Evolutionary conservation across 2,113 vertebrate genomes (phyloP), one percentile per base, ranked within the genome.

Genomic region (Ornithorhynchus anatinus): DNA sequence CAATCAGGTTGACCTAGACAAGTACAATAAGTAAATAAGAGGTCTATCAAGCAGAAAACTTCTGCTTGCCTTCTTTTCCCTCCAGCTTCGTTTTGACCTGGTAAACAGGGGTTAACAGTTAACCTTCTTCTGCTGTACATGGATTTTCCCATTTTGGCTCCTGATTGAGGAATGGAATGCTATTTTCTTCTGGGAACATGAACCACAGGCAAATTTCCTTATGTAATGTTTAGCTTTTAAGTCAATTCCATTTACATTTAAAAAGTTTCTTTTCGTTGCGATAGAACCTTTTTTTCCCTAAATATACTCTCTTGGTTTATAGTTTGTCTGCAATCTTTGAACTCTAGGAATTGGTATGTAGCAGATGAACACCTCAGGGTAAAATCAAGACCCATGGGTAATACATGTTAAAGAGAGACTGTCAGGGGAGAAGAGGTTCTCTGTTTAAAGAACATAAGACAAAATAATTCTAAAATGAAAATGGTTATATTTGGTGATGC

Each of bases 221-320:
- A 7, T 11, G 4, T 5, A n/a, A 3, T 1, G 0, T 2, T 2
- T 20, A 6, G 1, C 1, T 6, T 22, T 5, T 1, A 10, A n/a
- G n/a, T n/a, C n/a, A n/a, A n/a, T n/a, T n/a, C 15, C 16, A 2
- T 11, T n/a, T 5, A 16, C 15, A 1, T 6, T 9, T 19, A 7
- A 15, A 50, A 36, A 1, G 3, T 2, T 4, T 8, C 1, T 20
- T 11, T 33, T 33, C 22, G 2, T 14, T 2, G 2, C 12, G 8
- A 15, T 11, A 35, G 2, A 8, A n/a, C 3, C 11, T n/a, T 7
- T 6, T 3, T 4, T 35, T 11, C 59, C 33, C 33, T 5, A 3
- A 37, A 36, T 16, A n/a, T n/a, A 23, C 6, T 7, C 37, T 25
- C 8, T 0, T 10, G 38, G n/a, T 27, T 20, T 13, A 27, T 2